Conservation (phyloP, 2,888 invertebrate genomes). For the Gymnoscelis rufifasciata region DNA sequence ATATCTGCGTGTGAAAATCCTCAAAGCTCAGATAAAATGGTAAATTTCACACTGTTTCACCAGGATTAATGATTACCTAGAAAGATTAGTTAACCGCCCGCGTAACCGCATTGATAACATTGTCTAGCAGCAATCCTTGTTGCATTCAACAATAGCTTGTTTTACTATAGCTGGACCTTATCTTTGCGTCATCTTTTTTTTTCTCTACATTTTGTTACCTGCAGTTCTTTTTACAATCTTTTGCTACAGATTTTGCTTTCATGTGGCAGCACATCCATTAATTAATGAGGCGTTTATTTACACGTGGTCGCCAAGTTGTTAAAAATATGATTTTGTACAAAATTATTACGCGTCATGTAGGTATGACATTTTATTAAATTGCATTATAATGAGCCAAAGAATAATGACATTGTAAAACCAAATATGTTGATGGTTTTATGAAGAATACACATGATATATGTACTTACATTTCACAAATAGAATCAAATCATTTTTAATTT, state of each 20-base stretch:
- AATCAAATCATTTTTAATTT: too few species aligned
- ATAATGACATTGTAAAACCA: too few species aligned
- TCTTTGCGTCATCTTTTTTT: constrained; percentile 5
- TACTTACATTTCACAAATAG: too few species aligned
- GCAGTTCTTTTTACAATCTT: not conserved
- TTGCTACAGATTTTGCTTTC: not conserved
- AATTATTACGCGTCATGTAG: too few species aligned
- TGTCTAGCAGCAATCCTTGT: constrained; percentile 12
- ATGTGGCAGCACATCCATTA: not conserved
- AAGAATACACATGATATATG: too few species aligned
- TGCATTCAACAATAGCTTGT: constrained; percentile 12
- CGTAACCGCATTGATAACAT: constrained; percentile 17
- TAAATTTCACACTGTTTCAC: constrained; percentile 13
- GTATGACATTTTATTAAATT: too few species aligned
- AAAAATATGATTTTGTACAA: too few species aligned
- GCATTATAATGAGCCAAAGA: too few species aligned
- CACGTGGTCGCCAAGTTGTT: too few species aligned
- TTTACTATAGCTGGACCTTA: not conserved
- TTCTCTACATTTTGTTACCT: constrained; percentile 1
- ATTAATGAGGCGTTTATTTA: too few species aligned
- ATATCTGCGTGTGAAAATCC: constrained; percentile 12
- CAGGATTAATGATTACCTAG: constrained; percentile 11
- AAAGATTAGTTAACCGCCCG: constrained; percentile 8
- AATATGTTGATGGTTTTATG: too few species aligned
- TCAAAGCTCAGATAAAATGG: not conserved